Base-by-base conservation (phyloP, 2,113 vertebrate species). In the Cacatua alba region DNA sequence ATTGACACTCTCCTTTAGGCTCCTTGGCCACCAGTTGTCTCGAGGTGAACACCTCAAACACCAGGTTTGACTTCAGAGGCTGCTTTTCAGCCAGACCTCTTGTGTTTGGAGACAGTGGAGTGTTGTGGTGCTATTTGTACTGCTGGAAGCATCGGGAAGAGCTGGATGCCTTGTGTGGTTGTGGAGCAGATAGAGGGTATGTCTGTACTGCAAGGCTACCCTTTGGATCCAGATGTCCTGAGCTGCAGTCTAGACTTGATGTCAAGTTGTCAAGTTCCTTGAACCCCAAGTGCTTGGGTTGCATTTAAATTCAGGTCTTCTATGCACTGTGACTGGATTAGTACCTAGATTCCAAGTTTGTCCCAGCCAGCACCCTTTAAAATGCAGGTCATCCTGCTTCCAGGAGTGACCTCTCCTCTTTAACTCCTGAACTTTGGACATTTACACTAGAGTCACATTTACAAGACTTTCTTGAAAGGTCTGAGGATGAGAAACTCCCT, bases 401-500 rank as follows among this genome's bases (percentile, higher is more conserved):
- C 43, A 23, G 20, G 82, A 29, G 62, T 51, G 75, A 57, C 51
- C 82, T 92, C 52, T 63, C 65, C 65, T 62, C 79, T 85, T 60
- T 55, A 28, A 5, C 84, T 84, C 10, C 74, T 21, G 65, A 11
- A 6, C 81, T 75, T 63, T 41, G 55, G 70, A 13, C 48, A 2
- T 25, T 81, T 46, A 26, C 59, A 7, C 63, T 7, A 18, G 6
- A 86, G 53, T 49, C 71, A 21, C 44, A 19, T 90, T 64, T 64
- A 59, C 86, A 85, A 86, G 80, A 33, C 81, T 82, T 53, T 41
- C 44, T 87, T 91, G 81, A 92, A 84, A 86, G 71, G 60, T 65
- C 60, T 0, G 1, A 19, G 46, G 53, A 57, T 57, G 74, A 81
- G 55, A 79, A 93, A 67, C 55, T 35, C 77, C 15, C 53, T 78